Conservation (phyloP, 2,113 vertebrate genomes). For the Thymallus thymallus region DNA sequence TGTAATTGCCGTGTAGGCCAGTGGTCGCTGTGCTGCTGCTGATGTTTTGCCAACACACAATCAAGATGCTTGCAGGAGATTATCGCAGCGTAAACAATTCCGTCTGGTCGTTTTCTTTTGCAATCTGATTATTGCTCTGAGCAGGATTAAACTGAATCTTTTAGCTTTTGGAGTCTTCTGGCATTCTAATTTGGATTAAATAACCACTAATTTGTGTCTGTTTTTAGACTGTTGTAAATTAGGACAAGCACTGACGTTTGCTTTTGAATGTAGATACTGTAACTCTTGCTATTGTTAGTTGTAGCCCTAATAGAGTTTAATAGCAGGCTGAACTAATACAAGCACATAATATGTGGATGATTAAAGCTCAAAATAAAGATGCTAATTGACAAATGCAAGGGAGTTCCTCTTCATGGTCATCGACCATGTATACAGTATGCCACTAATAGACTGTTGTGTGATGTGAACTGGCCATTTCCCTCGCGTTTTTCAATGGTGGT, state of each 20-base stretch:
- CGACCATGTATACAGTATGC: neutral
- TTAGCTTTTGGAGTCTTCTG: neutral
- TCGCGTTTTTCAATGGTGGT: neutral
- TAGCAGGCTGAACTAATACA: too few relatives aligned
- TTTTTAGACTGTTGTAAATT: slow-evolving; percentile 43
- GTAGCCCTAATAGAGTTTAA: too few relatives aligned
- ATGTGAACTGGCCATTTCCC: neutral
- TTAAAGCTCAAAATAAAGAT: neutral
- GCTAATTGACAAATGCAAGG: neutral
- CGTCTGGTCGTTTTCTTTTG: slow-evolving; percentile 26
- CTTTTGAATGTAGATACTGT: neutral
- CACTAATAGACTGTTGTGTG: neutral
- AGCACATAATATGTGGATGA: too few relatives aligned
- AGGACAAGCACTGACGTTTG: slow-evolving; percentile 26
- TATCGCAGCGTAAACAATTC: slow-evolving; percentile 62
- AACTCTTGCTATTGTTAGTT: too few relatives aligned
- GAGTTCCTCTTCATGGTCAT: neutral
- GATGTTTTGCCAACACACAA: slow-evolving; percentile 66
- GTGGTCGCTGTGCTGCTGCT: slow-evolving; percentile 49
- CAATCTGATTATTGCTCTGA: neutral
- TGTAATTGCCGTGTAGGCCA: slow-evolving; percentile 39
- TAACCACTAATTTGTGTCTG: slow-evolving; percentile 23
- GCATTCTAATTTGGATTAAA: slow-evolving; percentile 10
- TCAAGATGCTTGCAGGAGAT: slow-evolving; percentile 68
- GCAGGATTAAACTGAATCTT: neutral